Conservation (phyloP, 2,797 vertebrate species). For the Betta splendens region DNA sequence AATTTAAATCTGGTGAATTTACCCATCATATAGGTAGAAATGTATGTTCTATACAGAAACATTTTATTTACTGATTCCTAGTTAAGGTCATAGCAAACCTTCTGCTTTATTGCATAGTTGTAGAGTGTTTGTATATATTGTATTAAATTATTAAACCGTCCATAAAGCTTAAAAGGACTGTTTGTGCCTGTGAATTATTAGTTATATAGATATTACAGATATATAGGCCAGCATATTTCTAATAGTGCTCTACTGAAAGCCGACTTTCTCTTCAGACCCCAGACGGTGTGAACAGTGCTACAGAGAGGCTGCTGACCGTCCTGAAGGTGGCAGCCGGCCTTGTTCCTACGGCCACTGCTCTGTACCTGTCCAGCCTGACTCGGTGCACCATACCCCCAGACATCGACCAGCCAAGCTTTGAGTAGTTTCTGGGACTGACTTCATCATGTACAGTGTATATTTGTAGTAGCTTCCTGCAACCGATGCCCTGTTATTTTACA, state of each 20-base stretch:
- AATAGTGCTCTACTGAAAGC: constrained; percentile 9
- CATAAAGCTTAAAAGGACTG: neutral
- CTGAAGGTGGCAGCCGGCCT: constrained; percentile 86
- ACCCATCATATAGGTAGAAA: too few species aligned
- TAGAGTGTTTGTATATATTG: too few species aligned
- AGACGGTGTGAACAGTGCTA: constrained; percentile 69
- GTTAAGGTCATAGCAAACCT: too few species aligned
- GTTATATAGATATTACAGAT: too few species aligned
- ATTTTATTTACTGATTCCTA: too few species aligned
- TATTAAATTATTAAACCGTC: neutral
- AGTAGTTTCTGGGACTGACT: constrained; percentile 40
- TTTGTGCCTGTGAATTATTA: neutral
- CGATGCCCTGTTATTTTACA: neutral
- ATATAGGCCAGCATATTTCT: too few species aligned
- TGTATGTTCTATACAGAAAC: too few species aligned
- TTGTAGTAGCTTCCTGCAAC: neutral
- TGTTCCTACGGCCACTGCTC: constrained; percentile 82
- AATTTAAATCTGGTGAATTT: too few species aligned
- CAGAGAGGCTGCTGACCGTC: constrained; percentile 84
- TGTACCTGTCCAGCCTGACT: constrained; percentile 84
- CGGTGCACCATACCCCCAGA: constrained; percentile 73
- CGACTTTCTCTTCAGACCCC: constrained; percentile 75
- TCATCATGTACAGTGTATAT: constrained; percentile 27
- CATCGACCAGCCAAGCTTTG: constrained; percentile 72
- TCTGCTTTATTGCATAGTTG: too few species aligned